Base-by-base conservation (phyloP, 2,797 vertebrate species). In the Enteromius trimaculatus region DNA sequence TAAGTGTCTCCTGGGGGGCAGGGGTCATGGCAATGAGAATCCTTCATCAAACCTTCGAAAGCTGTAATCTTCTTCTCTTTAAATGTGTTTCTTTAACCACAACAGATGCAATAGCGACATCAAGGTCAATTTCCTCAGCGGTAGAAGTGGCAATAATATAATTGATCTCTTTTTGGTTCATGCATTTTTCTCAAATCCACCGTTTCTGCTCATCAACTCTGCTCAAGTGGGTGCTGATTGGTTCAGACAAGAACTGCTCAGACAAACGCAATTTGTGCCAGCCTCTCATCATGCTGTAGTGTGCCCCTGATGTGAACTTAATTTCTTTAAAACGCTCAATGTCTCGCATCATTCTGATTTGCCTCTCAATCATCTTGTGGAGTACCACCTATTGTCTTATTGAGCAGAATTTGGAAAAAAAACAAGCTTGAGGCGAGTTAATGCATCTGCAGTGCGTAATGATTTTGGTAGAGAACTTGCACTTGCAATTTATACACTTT, bases 211-310 rank as follows among this genome's bases (percentile, higher is more conserved):
- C 72, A 70, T 80, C 65, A 55, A 23, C 62, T 77, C 72, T 16
- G 16, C 72, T 82, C 23, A 4, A 82, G 72, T 77, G 62, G 71
- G 60, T 58, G 47, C 81, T 77, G 62, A 82, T 82, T 79, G 84
- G 68, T 65, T 70, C 74, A 51, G 62, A 68, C 19, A 39, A 64
- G 65, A 64, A 51, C 29, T 68, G 55, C 69, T 72, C 31, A 82
- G 62, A 77, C 81, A 68, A 68, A 58, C 31, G 7, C 62, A 77
- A 58, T 82, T 68, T 77, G 34, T 19, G 9, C 80, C n/a, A 4
- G 74, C 81, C 23, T 11, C 65, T 53, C 4, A 8, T 16, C 19
- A 0, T 1, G 7, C 81, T 66, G 23, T n/a, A 58, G 47, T 47
- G 34, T 68, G 49, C 49, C 47, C 62, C 81, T 82, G 72, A 77